Evolutionary conservation across 1,140 invertebrate genomes (phyloP).

Genomic region (Agraylea sexmaculata): DNA sequence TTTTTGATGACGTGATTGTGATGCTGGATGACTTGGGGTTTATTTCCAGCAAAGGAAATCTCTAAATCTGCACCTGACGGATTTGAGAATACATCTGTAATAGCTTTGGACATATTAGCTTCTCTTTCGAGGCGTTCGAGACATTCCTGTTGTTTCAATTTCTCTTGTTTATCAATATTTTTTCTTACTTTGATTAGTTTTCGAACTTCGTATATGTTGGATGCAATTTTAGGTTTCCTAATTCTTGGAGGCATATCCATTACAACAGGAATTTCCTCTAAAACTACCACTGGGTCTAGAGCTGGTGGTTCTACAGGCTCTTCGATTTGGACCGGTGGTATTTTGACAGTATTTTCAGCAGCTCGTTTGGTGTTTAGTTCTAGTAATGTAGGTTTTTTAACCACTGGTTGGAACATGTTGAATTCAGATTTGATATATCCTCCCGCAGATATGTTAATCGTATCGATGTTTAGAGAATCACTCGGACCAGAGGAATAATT

Average conservation of each 20-base stretch:
- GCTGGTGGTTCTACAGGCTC: constrained; percentile 6
- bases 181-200: constrained; percentile 51
- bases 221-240: constrained; percentile 50
- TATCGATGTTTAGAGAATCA: constrained; percentile 21
- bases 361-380: constrained; percentile 5
- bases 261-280: constrained; percentile 20
- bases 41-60: constrained; percentile 28
- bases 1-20: background rate
- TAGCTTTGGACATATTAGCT: constrained; percentile 33
- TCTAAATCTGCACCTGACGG: constrained; percentile 36
- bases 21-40: constrained; percentile 1
- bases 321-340: constrained; percentile 17
- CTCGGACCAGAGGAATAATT: constrained; percentile 33
- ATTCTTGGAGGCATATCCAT: constrained; percentile 25
- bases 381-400: constrained; percentile 8
- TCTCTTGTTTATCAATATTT: constrained; percentile 44
- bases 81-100: constrained; percentile 35
- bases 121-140: constrained; percentile 36
- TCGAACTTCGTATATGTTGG: constrained; percentile 46
- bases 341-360: constrained; percentile 11
- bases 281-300: constrained; percentile 10
- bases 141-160: constrained; percentile 39
- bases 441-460: constrained; percentile 16
- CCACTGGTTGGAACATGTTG: constrained; percentile 18
- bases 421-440: constrained; percentile 20